These are phyloP conservation scores for Ophthalmolycus amberensis DNA, from an alignment of 2,113 vertebrate species.

Conservation along the genomic window DNA sequence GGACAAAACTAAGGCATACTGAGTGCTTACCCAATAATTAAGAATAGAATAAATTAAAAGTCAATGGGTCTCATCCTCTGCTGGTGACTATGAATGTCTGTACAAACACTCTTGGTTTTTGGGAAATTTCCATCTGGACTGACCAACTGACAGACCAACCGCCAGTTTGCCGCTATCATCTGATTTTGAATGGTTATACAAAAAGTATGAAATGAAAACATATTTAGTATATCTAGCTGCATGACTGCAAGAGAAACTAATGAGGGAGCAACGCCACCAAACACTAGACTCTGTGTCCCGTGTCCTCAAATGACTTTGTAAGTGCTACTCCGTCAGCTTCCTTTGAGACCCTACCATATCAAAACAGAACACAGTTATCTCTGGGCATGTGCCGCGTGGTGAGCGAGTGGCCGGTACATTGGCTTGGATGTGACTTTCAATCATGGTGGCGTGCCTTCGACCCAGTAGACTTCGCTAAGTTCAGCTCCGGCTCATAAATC, in stretches of 20 bases:
- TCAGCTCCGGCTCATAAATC: constrained; percentile 78
- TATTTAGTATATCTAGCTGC: background rate
- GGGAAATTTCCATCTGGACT: background rate
- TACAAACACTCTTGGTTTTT: background rate
- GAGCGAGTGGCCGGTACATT: constrained; percentile 58
- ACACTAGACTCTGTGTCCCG: constrained; percentile 48
- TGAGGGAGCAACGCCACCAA: constrained; percentile 35
- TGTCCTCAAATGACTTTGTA: constrained; percentile 65
- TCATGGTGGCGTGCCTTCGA: constrained; percentile 57
- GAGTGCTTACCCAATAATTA: too few species aligned
- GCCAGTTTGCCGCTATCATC: background rate
- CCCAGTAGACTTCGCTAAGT: constrained; percentile 36
- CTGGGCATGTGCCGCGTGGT: constrained; percentile 48
- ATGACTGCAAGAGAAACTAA: constrained; percentile 38
- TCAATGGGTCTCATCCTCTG: background rate
- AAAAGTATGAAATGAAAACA: background rate
- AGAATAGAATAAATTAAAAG: background rate
- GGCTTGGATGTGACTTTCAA: constrained; percentile 71
- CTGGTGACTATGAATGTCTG: background rate
- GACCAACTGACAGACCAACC: too few species aligned
- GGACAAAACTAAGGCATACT: too few species aligned
- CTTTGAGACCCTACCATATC: constrained; percentile 49
- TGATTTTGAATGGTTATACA: background rate
- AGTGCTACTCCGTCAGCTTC: constrained; percentile 66
- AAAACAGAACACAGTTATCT: constrained; percentile 65